Base-by-base conservation (phyloP, 2,797 vertebrate genomes). In the Orestias chungarensis region DNA sequence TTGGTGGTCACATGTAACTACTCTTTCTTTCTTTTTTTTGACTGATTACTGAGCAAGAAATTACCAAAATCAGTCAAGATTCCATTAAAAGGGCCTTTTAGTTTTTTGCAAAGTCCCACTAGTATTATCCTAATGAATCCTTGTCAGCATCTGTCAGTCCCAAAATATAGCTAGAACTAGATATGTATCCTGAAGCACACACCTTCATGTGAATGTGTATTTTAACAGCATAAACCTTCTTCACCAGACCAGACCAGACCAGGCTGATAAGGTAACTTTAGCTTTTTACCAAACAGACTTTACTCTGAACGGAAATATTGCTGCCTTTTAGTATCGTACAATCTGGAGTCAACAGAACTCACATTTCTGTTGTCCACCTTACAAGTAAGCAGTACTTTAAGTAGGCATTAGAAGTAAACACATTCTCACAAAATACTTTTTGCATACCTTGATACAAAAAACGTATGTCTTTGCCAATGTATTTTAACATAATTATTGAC, bases 401-500 rank as follows among this genome's bases (percentile, higher is more conserved):
- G 31, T 35, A 57, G 54, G 29, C 29, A 57, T 0, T 57, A 27
- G 55, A 6, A 57, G 31, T 17, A 57, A n/a, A n/a, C n/a, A 29
- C 52, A 33, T 57, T 55, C 5, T 55, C 14, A 55, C 25, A 29
- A 15, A 31, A 31, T 6, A 55, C 27, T 55, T 55, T 54, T n/a
- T 31, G 6, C 14, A 6, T 17, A 55, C 52, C 52, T 55, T 31
- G 29, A 55, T 4, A 35, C 31, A 15, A 7, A 14, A 35, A 59
- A 33, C 31, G n/a, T n/a, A 23, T 1, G 18, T 35, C 18, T 29
- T 3, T 33, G 29, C 17, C 27, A 0, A 8, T 17, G 31, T 6
- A 57, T 42, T 65, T 42, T 18, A 65, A 54, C 52, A 14, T 12
- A 72, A 61, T 35, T 17, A 17, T 46, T 47, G 9, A 70, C 71